Conservation (phyloP, 1,140 invertebrate species). For the Saccostrea glomerata region DNA sequence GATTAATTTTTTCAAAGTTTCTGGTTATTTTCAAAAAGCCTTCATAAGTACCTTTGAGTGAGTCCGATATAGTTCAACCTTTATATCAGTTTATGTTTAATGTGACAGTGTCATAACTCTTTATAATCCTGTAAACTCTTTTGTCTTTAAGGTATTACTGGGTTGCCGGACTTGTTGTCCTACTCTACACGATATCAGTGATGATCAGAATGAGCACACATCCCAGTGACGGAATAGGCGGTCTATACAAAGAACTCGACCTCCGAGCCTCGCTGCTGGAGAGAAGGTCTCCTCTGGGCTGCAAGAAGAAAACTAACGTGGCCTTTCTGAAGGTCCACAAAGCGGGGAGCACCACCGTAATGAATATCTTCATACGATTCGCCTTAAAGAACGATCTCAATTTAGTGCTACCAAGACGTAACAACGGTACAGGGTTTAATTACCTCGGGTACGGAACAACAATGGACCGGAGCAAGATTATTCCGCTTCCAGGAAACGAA, state of each 20-base stretch:
- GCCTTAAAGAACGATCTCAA: conserved; percentile 62
- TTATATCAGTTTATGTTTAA: neutral
- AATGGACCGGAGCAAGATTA: conserved; percentile 42
- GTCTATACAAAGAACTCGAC: conserved; percentile 5
- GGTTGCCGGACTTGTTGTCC: neutral
- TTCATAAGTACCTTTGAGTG: neutral
- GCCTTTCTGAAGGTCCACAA: conserved; percentile 73
- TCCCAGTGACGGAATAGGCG: neutral
- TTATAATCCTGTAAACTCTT: neutral
- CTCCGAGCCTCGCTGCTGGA: neutral
- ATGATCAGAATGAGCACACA: neutral
- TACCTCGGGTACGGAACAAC: conserved; percentile 46
- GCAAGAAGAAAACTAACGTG: conserved; percentile 53
- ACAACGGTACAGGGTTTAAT: conserved; percentile 42
- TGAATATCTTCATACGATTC: conserved; percentile 70
- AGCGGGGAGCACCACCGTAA: conserved; percentile 69
- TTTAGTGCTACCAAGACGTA: conserved; percentile 64
- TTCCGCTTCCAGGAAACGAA: conserved; percentile 52
- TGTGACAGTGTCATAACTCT: neutral
- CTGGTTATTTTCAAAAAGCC: neutral
- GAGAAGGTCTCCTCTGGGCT: neutral
- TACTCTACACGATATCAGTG: neutral
- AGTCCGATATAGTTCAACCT: neutral
- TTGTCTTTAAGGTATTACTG: neutral
- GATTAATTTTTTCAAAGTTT: neutral